Evolutionary conservation across 2,797 vertebrate genomes (phyloP).

Genomic region (Hephaestus fuliginosus): DNA sequence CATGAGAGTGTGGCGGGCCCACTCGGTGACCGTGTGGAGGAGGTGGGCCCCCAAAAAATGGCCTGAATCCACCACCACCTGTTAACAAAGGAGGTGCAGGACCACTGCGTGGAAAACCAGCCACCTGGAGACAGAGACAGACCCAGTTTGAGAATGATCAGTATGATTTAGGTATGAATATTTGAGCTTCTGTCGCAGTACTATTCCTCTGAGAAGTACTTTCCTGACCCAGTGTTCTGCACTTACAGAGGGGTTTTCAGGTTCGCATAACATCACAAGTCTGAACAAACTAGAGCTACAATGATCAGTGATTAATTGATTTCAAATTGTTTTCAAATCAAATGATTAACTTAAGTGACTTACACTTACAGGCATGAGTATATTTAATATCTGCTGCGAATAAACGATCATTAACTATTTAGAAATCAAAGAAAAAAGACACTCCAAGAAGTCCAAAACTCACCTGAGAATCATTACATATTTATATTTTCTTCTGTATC

Average conservation of each 20-base stretch:
- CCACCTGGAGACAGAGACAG: slow-evolving; percentile 81
- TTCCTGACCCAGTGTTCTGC: background rate
- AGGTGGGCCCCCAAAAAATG: slow-evolving; percentile 90
- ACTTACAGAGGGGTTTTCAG: background rate
- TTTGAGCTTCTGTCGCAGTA: background rate
- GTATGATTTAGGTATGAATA: background rate
- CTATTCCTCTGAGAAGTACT: background rate
- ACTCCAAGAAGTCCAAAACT: too few species aligned
- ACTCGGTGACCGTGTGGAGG: slow-evolving; percentile 83
- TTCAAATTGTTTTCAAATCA: too few species aligned
- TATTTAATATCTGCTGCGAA: too few species aligned
- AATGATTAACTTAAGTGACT: too few species aligned
- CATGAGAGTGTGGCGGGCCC: slow-evolving; percentile 76
- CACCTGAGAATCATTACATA: too few species aligned
- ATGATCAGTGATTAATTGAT: too few species aligned
- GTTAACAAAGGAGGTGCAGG: slow-evolving; percentile 89
- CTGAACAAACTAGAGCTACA: background rate
- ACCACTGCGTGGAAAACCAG: slow-evolving; percentile 86
- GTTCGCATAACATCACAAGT: background rate
- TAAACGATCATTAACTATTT: too few species aligned
- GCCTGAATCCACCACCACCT: slow-evolving; percentile 89
- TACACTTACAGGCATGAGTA: too few species aligned
- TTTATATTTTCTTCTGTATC: too few species aligned
- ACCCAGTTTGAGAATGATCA: background rate
- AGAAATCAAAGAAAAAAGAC: too few species aligned